phyloP scores from a whole-genome alignment of 2,113 vertebrate genomes.

The Phycodurus eques region DNA sequence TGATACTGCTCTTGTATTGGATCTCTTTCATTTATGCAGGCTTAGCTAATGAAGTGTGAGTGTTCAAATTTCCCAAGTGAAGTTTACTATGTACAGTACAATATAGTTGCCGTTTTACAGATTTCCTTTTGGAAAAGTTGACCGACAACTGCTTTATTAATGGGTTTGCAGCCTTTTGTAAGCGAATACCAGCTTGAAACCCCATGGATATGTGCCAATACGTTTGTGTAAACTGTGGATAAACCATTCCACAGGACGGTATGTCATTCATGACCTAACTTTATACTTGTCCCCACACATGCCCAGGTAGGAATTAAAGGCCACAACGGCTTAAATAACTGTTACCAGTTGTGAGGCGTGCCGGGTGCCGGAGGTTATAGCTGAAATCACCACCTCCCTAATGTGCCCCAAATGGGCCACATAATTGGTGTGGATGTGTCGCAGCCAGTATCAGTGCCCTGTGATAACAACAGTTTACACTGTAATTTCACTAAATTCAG shows the following conservation, averaged over 20 bases:
- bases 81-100: too few relatives aligned
- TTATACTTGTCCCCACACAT: conserved; percentile 4
- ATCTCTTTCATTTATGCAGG: too few relatives aligned
- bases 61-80: too few relatives aligned
- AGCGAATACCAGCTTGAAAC: background rate
- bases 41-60: too few relatives aligned
- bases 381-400: background rate
- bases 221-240: background rate
- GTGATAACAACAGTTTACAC: background rate
- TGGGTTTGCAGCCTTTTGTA: background rate
- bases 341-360: background rate
- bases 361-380: background rate
- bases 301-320: background rate
- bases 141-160: background rate
- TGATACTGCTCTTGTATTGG: too few relatives aligned
- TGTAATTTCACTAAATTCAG: background rate
- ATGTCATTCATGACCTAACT: background rate
- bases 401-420: conserved; percentile 6
- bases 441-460: background rate
- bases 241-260: background rate
- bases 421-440: background rate
- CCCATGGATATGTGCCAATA: background rate
- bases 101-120: too few relatives aligned
- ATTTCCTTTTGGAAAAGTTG: too few relatives aligned
- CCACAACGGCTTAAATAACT: background rate